These are phyloP conservation scores for Euphonia xanthogaster DNA, from an alignment of 2,797 vertebrate genomes.

Conservation along the genomic window DNA sequence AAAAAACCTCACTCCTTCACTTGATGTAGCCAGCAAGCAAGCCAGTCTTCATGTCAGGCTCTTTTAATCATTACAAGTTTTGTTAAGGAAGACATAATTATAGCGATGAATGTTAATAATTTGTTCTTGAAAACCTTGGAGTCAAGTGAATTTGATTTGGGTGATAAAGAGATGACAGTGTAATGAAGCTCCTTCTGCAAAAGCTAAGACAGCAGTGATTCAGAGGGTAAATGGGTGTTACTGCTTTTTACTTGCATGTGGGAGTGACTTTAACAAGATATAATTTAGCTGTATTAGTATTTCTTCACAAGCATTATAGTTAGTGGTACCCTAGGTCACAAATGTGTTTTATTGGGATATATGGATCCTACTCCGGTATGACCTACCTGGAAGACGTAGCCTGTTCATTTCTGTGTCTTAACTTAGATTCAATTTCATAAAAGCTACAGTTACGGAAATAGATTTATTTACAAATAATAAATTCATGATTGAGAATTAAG, in stretches of 20 bases:
- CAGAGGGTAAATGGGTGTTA: background rate
- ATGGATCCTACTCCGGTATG: background rate
- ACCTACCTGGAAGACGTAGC: background rate
- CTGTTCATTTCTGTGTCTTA: background rate
- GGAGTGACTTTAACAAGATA: background rate
- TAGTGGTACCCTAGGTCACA: background rate
- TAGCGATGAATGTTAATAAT: conserved; percentile 37
- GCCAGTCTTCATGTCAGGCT: background rate
- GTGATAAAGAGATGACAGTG: background rate
- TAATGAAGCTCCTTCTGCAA: background rate
- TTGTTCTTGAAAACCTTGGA: background rate
- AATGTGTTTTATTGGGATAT: background rate
- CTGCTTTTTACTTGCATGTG: background rate
- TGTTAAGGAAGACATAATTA: conserved; percentile 42
- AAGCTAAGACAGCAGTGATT: background rate
- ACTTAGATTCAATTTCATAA: background rate
- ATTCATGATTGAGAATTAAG: background rate
- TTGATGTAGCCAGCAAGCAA: background rate
- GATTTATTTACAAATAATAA: background rate
- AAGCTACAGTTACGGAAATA: background rate
- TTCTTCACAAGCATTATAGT: background rate
- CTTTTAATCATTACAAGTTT: conserved; percentile 19
- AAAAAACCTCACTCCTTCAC: background rate
- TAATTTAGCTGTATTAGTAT: background rate
- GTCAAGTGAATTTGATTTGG: conserved; percentile 20